Evolutionary conservation across 2,113 vertebrate species (phyloP).

Genomic region (Pluvianellus socialis): DNA sequence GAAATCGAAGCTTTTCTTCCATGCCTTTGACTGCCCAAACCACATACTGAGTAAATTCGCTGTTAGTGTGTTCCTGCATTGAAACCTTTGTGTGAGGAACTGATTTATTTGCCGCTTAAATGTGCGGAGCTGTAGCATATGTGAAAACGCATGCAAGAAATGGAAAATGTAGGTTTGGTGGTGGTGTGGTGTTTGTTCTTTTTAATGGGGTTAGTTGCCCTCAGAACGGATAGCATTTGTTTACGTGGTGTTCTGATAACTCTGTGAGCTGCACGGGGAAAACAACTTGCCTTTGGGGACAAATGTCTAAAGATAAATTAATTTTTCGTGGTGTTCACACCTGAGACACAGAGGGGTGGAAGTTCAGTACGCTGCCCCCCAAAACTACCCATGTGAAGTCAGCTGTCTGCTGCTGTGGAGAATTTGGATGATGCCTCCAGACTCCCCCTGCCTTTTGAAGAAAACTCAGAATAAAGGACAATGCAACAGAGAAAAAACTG

Average conservation of each 20-base stretch:
- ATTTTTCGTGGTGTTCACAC: neutral
- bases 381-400: neutral
- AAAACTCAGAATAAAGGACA: neutral
- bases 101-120: slow-evolving; percentile 3
- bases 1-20: neutral
- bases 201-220: neutral
- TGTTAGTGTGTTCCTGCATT: neutral
- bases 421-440: neutral
- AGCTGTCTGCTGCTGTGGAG: neutral
- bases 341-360: neutral
- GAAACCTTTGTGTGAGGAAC: neutral
- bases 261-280: neutral
- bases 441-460: neutral
- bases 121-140: neutral
- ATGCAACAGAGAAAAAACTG: neutral
- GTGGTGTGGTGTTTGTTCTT: neutral
- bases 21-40: neutral
- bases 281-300: neutral
- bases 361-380: neutral
- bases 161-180: neutral
- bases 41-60: neutral
- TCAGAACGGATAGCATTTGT: neutral
- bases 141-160: neutral
- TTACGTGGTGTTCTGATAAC: neutral
- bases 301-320: neutral